Percentiles rank a stretch among this genome's conserved stretches.
Evolutionary conservation across 2,113 vertebrate genomes (phyloP).

Genomic region (Mungos mungo): DNA sequence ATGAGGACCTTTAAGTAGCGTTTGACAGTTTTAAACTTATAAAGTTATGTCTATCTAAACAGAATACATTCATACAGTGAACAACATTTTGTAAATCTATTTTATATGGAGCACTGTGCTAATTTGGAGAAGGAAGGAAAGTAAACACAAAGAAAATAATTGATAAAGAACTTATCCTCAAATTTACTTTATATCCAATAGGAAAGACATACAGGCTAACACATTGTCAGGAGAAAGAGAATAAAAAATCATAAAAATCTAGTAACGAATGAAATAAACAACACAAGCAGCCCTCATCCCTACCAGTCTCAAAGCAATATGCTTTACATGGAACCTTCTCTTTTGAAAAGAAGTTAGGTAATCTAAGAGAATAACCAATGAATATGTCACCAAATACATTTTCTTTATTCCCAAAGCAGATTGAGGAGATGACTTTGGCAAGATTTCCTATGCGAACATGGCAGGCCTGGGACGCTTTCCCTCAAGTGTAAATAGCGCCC

Average conservation of each 20-base stretch:
- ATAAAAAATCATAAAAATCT: neutral
- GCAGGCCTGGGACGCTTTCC: neutral
- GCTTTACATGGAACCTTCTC: neutral
- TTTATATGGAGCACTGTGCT: neutral
- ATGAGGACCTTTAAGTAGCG: conserved; percentile 33
- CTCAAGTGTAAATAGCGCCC: neutral
- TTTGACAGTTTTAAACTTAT: conserved; percentile 22
- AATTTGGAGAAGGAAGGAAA: neutral
- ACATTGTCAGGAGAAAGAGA: neutral
- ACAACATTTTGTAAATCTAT: neutral
- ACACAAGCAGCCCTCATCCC: neutral
- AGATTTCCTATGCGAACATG: neutral
- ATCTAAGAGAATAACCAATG: neutral
- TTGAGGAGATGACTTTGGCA: neutral
- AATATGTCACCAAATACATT: neutral
- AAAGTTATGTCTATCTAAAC: neutral
- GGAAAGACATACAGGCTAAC: neutral
- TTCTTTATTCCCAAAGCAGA: neutral
- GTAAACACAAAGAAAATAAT: neutral
- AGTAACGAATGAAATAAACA: neutral
- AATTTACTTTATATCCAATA: neutral
- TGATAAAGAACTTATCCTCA: neutral
- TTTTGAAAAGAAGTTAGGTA: conserved; percentile 35
- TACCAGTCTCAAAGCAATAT: neutral
- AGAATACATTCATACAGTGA: neutral